Percentiles rank a stretch among this genome's conserved stretches.
These are phyloP conservation scores for Lycaena phlaeas DNA, from an alignment of 2,888 invertebrate species.

Conservation along the genomic window DNA sequence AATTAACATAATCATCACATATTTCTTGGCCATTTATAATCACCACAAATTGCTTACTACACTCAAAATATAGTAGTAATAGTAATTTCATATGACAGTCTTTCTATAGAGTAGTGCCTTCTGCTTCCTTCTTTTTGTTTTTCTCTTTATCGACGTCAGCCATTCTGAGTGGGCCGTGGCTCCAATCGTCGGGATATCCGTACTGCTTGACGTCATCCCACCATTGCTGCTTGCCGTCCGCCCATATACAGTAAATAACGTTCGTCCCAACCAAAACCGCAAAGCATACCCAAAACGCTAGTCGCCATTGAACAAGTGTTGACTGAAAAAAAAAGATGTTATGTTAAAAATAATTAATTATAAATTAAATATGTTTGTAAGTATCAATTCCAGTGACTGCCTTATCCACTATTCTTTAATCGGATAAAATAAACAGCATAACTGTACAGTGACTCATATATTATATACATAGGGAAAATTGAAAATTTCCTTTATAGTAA, in stretches of 20 bases:
- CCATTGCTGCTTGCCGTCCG: slow-evolving; percentile 80
- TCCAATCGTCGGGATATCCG: slow-evolving; percentile 57
- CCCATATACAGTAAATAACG: slow-evolving; percentile 76
- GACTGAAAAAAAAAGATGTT: slow-evolving; percentile 64
- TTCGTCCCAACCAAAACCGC: slow-evolving; percentile 77
- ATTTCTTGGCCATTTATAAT: too few species aligned
- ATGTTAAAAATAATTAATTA: slow-evolving; percentile 9
- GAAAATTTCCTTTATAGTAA: too few species aligned
- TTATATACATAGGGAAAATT: too few species aligned
- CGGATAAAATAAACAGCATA: too few species aligned
- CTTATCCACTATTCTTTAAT: too few species aligned
- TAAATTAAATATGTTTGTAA: too few species aligned
- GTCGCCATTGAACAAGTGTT: slow-evolving; percentile 76
- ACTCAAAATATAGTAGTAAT: too few species aligned
- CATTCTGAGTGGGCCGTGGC: slow-evolving; percentile 47
- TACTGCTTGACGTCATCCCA: slow-evolving; percentile 79
- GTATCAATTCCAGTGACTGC: too few species aligned
- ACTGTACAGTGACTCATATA: too few species aligned
- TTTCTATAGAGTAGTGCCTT: slow-evolving; percentile 22
- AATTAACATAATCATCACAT: too few species aligned
- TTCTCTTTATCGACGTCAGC: slow-evolving; percentile 46
- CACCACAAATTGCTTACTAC: background rate
- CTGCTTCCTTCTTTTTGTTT: slow-evolving; percentile 44
- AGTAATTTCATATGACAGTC: too few species aligned
- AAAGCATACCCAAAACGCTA: slow-evolving; percentile 83